Evolutionary conservation across 2,888 invertebrate genomes (phyloP), one percentile per base, ranked within the genome.

Genomic region (Platynereis dumerilii): DNA sequence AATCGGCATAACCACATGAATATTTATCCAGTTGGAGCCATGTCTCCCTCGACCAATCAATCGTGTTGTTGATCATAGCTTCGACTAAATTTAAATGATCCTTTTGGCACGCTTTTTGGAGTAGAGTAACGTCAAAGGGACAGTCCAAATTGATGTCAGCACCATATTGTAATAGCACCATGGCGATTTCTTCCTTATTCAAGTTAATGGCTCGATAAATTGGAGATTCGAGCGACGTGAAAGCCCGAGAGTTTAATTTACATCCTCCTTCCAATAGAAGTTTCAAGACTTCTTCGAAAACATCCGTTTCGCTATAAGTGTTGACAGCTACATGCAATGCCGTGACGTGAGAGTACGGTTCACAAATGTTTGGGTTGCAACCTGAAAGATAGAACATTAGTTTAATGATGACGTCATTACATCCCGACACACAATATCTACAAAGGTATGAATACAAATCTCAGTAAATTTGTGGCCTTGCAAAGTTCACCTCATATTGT

Each of bases 111-210:
- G 48, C 48, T 22, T 48, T 48, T n/a, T 48, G 22, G 20, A 48
- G 48, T 5, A 69, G 70, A 0, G 76, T 75, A 5, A 73, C 62
- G 48, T 71, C 76, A 69, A 75, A 74, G 2, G 76, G 76, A 63
- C 72, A 70, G 10, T 74, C 74, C 1, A 74, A 29, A 63, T 75
- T 72, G 20, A 73, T 73, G 58, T 75, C 69, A 15, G 76, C 73
- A 17, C 76, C 76, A 52, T 75, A 69, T 29, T 67, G 59, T 0
- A 76, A 52, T 28, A 76, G 65, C 15, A 71, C 39, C 17, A 67
- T 64, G 28, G 73, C 72, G 3, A 73, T 59, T 15, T 68, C 65
- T n/a, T 65, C 42, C 56, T 75, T 75, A 24, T 66, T 57, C 20
- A 70, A 54, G 55, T 70, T 68, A 10, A 76, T 62, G 2, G 74